Evolutionary conservation across 1,140 invertebrate genomes (phyloP), one percentile per base, ranked within the genome.

Genomic region (Apis laboriosa): DNA sequence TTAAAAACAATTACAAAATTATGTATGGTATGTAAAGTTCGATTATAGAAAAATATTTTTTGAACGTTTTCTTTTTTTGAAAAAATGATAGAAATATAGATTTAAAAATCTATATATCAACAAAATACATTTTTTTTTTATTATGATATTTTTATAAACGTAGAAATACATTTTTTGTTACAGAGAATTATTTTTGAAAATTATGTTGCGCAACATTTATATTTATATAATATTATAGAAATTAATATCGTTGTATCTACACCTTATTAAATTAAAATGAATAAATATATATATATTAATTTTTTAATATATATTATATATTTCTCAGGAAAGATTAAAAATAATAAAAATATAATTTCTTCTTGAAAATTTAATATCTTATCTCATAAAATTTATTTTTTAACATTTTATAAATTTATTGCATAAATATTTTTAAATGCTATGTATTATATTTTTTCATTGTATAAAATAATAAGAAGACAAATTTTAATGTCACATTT

Each of bases 381-480:
- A 11, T 73, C 15, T n/a, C 19, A 71, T 21, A 51, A 75, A 51
- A 75, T 63, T 61, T 17, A 7, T 77, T 77, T 2, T n/a, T n/a
- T 17, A 43, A 66, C 9, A 15, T 15, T 28, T 15, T 56, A 24
- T 34, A 43, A 43, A 43, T 8, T 66, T 21, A 34, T n/a, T 64
- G 34, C 24, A n/a, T 17, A 66, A 3, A n/a, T 28, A 60, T 76
- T 66, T 24, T 61, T 76, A 17, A 51, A 34, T 24, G 24, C 49
- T 11, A 61, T 51, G 28, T 8, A 21, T 19, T 15, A 24, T n/a
- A 28, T 63, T 15, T 24, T 73, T 73, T 58, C 28, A 15, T 17
- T 8, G 12, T 12, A n/a, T 15, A 68, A 15, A 17, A 51, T 11
- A 51, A 43, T 19, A 63, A 61, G 5, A 43, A 19, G 34, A 28